Conservation (phyloP, 2,888 invertebrate genomes). For the Branchellion lobata region DNA sequence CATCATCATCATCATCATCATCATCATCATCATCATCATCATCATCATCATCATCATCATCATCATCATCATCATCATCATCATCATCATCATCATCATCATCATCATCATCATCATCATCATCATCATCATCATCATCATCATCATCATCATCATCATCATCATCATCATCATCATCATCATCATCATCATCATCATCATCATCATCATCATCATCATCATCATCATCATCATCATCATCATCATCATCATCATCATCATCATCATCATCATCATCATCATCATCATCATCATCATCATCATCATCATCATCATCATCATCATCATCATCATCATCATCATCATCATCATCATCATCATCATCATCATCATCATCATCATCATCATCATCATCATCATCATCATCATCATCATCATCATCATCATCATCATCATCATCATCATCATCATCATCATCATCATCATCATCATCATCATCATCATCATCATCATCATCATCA, state of each 20-base stretch:
- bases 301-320: no score
- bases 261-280: no score
- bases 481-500: no score
- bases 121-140: constrained; percentile 27
- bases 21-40: constrained; percentile 27
- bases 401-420: no score
- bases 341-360: no score
- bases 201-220: constrained; percentile 31
- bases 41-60: constrained; percentile 27
- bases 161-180: constrained; percentile 29
- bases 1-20: constrained; percentile 27
- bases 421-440: no score
- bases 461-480: no score
- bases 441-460: no score
- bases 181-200: constrained; percentile 30
- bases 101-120: constrained; percentile 30
- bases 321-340: no score
- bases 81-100: constrained; percentile 27
- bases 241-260: constrained; percentile 30
- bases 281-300: no score
- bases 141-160: constrained; percentile 29
- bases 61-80: constrained; percentile 27
- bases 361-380: no score
- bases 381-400: no score
- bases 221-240: constrained; percentile 31